Evolutionary conservation across 2,888 invertebrate species (phyloP), one percentile per base, ranked within the genome.

Genomic region (Sialis fuliginosa): DNA sequence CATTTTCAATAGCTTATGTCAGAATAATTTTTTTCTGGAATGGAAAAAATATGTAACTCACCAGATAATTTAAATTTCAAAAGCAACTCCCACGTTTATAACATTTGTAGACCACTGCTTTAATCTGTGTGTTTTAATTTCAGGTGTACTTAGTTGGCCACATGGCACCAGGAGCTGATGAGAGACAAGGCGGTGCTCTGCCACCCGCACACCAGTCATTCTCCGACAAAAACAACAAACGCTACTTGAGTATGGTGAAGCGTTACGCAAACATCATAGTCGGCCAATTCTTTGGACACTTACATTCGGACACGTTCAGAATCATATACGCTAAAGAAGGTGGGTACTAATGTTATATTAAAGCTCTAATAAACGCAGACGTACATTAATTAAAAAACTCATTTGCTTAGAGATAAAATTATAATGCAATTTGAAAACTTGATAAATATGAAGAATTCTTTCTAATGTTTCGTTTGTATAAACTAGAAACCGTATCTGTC

Each of bases 131-230:
- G 12, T 50, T 48, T 53, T 47, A 52, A 51, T 66, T 66, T 31
- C 71, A 91, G 91, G 89, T 88, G 31, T 90, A 88, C 63, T 77
- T 92, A 53, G 85, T 90, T 34, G 90, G 90, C 0, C 92, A 92
- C 61, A 84, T 89, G 53, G 84, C 90, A 0, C 91, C 92, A 0
- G 92, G 92, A 10, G 82, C 82, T 5, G 86, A 87, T 60, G 87
- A 89, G 55, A 73, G 86, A 33, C 77, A 81, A 54, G 74, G 79
- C 53, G 80, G 82, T 46, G 73, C 76, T 49, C 72, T 57, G 63
- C 77, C 57, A 60, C 75, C 55, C 66, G 74, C 52, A 58, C 75
- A 52, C 67, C 42, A 35, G 6, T 72, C 76, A 44, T 81, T 74
- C 64, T 77, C 81, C 12, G 77, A 81, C 44, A 75, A 77, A 54